Conservation (phyloP, 1,140 invertebrate genomes). For the Nephila pilipes region DNA sequence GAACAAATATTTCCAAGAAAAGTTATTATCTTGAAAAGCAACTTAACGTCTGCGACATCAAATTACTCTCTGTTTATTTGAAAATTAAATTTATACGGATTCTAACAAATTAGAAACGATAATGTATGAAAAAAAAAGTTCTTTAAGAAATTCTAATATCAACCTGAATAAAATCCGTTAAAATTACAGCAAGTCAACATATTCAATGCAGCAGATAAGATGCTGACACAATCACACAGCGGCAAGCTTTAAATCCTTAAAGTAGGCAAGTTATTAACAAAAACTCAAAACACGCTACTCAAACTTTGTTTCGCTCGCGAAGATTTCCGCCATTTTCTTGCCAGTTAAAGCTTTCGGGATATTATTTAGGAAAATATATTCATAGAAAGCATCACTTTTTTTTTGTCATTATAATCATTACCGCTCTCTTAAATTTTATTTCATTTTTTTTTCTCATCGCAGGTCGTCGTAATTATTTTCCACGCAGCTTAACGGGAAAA, state of each 20-base stretch:
- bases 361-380: conserved; percentile 73
- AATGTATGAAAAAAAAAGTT: neutral
- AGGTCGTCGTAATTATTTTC: conserved; percentile 73
- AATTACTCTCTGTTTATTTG: neutral
- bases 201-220: conserved; percentile 4
- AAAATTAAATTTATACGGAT: neutral
- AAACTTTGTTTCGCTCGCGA: conserved; percentile 5
- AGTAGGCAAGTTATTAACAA: conserved; percentile 31
- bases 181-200: neutral
- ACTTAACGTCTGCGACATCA: neutral
- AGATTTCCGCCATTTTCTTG: conserved; percentile 43
- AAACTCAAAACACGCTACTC: conserved; percentile 9
- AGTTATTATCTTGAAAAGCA: neutral
- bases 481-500: conserved; percentile 75
- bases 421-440: conserved; percentile 66
- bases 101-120: no score
- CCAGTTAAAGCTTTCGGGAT: conserved; percentile 64
- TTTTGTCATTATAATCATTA: conserved; percentile 73
- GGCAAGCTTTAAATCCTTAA: conserved; percentile 30
- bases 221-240: neutral
- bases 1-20: neutral
- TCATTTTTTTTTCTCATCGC: conserved; percentile 42
- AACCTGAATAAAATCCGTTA: neutral
- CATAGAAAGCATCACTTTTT: conserved; percentile 61
- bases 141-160: neutral